A percentile compares a stretch with the other conserved stretches of the same genome.
phyloP scores from a whole-genome alignment of 2,797 vertebrate species.

The Vespertilio murinus region DNA sequence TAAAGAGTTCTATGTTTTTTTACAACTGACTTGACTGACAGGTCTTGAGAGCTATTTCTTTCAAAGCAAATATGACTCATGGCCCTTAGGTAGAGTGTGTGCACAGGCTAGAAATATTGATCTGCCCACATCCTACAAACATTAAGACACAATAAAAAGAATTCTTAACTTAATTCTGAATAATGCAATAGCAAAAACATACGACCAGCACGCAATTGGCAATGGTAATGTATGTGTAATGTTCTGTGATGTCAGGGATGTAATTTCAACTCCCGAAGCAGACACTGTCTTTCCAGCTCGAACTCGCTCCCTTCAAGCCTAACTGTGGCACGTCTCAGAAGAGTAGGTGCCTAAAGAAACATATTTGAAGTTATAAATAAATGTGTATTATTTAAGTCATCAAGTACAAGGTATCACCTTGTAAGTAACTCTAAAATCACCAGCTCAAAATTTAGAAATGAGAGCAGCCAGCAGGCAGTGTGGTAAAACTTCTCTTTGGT shows the following conservation, averaged over 20 bases:
- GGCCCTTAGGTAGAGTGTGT: constrained; percentile 70
- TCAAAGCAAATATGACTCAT: constrained; percentile 83
- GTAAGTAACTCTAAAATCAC: neutral
- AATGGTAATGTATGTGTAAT: constrained; percentile 29
- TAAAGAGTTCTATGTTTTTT: constrained; percentile 82
- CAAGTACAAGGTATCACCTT: neutral
- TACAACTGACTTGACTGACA: constrained; percentile 84
- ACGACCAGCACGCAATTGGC: constrained; percentile 6
- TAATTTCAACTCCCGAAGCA: constrained; percentile 67
- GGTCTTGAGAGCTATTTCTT: constrained; percentile 79
- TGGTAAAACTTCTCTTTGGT: neutral
- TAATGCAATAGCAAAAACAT: constrained; percentile 57
- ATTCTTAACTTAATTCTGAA: constrained; percentile 77
- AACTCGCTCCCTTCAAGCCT: constrained; percentile 3
- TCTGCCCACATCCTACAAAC: constrained; percentile 73
- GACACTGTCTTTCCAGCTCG: constrained; percentile 44
- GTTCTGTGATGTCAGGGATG: constrained; percentile 12
- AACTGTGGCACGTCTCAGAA: constrained; percentile 56
- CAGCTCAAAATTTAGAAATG: constrained; percentile 20
- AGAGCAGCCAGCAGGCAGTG: neutral
- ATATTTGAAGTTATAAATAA: constrained; percentile 61
- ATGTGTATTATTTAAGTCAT: constrained; percentile 28
- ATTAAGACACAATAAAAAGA: constrained; percentile 70
- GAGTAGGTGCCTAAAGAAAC: constrained; percentile 12
- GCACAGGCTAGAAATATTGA: constrained; percentile 78